These are phyloP conservation scores for Cardinalis cardinalis DNA, from an alignment of 2,113 vertebrate genomes.

Conservation along the genomic window DNA sequence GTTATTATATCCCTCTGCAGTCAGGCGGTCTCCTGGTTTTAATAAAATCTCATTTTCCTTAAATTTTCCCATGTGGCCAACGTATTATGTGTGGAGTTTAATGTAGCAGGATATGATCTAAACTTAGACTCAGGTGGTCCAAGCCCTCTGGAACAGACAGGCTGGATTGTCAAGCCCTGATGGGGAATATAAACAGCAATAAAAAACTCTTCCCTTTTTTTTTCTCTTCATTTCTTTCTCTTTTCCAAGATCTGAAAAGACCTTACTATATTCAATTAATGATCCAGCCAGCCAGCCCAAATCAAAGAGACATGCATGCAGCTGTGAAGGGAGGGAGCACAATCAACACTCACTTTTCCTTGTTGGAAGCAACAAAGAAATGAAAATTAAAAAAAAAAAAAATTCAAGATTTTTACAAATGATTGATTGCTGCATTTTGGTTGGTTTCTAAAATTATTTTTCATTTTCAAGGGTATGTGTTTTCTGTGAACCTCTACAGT, in stretches of 20 bases:
- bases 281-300: background rate
- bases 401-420: background rate
- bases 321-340: background rate
- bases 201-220: background rate
- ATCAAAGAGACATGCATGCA: slow-evolving; percentile 21
- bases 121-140: slow-evolving; percentile 72
- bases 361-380: background rate
- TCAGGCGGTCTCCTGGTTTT: slow-evolving; percentile 69
- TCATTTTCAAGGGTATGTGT: background rate
- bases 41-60: slow-evolving; percentile 77
- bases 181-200: background rate
- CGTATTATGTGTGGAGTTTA: slow-evolving; percentile 64
- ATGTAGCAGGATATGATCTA: slow-evolving; percentile 71
- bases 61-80: slow-evolving; percentile 73
- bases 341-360: background rate
- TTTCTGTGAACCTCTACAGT: background rate
- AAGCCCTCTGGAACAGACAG: slow-evolving; percentile 24
- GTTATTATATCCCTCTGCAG: slow-evolving; percentile 62
- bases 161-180: slow-evolving; percentile 2
- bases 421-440: background rate
- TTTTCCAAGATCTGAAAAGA: slow-evolving; percentile 21
- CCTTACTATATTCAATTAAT: background rate
- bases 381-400: background rate
- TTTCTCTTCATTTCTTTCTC: background rate
- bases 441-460: background rate